Evolutionary conservation across 1,140 invertebrate species (phyloP).

Genomic region (Xylocopa sonorina): DNA sequence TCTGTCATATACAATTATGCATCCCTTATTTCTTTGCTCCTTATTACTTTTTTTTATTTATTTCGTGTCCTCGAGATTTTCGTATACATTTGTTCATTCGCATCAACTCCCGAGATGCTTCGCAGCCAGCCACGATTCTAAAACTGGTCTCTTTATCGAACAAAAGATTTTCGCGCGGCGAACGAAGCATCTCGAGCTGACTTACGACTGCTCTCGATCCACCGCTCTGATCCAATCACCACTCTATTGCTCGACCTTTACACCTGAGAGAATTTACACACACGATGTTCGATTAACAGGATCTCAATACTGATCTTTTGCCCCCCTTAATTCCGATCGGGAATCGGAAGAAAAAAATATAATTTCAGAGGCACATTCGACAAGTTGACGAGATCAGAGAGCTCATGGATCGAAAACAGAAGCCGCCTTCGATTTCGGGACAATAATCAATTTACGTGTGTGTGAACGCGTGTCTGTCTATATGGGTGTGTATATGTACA

Average conservation of each 20-base stretch:
- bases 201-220: neutral
- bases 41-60: neutral
- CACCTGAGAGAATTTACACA: neutral
- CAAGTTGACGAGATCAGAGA: neutral
- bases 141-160: neutral
- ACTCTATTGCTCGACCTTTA: neutral
- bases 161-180: neutral
- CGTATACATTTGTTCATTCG: constrained; percentile 48
- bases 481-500: neutral
- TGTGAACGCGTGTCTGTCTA: neutral
- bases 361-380: constrained; percentile 9
- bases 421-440: neutral
- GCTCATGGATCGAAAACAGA: neutral
- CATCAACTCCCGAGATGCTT: constrained; percentile 1
- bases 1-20: constrained; percentile 55
- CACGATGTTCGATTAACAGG: neutral
- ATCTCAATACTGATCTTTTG: neutral
- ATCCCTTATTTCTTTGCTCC: constrained; percentile 25
- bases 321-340: neutral
- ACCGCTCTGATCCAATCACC: neutral
- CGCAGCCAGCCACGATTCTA: neutral
- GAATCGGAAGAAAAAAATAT: neutral
- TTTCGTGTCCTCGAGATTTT: constrained; percentile 28
- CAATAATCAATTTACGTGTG: neutral
- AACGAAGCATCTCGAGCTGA: constrained; percentile 5